A percentile compares a stretch with the other conserved stretches of the same genome.
Conservation (phyloP, 2,113 vertebrate species). For the Notarius quadriscutis region DNA sequence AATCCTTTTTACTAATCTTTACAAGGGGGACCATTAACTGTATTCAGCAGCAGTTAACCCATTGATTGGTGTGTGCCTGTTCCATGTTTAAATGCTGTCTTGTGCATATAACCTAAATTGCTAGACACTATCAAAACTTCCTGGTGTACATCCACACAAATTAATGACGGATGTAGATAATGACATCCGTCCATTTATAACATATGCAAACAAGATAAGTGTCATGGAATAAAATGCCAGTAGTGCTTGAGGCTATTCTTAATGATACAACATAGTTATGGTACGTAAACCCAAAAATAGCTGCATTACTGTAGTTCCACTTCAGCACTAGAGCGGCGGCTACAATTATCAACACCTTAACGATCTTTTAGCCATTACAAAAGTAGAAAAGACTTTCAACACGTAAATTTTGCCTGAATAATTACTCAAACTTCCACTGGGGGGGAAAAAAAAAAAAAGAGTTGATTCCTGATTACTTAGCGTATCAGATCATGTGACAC, state of each 20-base stretch:
- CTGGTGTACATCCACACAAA: neutral
- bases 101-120: neutral
- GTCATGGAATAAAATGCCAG: neutral
- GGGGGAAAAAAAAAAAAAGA: too few relatives aligned
- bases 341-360: too few relatives aligned
- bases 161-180: neutral
- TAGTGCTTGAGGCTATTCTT: neutral
- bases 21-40: neutral
- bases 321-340: neutral
- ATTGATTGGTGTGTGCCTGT: neutral
- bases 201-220: neutral
- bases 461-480: too few relatives aligned
- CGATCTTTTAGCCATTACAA: too few relatives aligned
- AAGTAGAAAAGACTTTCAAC: too few relatives aligned
- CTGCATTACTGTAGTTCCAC: neutral
- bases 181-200: conserved; percentile 1
- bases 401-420: too few relatives aligned
- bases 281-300: neutral
- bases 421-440: too few relatives aligned
- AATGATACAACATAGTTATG: neutral
- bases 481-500: too few relatives aligned
- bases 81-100: neutral
- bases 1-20: too few relatives aligned
- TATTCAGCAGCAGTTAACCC: neutral
- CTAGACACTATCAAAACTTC: neutral